Percentiles rank a stretch among this genome's conserved stretches.
These are phyloP conservation scores for Anthoptus insignis DNA, from an alignment of 2,888 invertebrate genomes.

Conservation along the genomic window DNA sequence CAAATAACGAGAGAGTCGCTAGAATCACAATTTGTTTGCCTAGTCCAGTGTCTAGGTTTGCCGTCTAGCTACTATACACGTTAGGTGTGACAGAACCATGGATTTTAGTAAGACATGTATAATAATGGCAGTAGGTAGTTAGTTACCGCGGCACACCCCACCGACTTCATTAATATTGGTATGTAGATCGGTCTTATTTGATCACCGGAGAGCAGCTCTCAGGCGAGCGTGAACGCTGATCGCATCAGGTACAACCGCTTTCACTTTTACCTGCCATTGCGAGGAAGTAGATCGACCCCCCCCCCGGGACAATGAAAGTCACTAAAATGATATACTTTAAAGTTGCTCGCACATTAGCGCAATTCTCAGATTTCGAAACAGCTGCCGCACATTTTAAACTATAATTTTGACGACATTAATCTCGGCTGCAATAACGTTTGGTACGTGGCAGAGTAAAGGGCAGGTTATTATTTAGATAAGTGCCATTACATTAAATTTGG, in stretches of 20 bases:
- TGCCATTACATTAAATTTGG: background rate
- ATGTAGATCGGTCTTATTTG: constrained; percentile 32
- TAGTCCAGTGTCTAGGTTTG: too few species aligned
- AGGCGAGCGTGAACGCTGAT: constrained; percentile 58
- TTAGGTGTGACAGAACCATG: too few species aligned
- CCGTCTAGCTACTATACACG: too few species aligned
- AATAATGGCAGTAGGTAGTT: too few species aligned
- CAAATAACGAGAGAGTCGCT: too few species aligned
- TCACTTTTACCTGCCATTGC: constrained; percentile 81
- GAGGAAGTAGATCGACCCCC: constrained; percentile 60
- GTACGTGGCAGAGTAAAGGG: background rate
- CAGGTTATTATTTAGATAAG: constrained; percentile 13
- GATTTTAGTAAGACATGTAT: too few species aligned
- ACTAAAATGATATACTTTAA: constrained; percentile 62
- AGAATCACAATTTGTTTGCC: too few species aligned
- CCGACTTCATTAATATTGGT: constrained; percentile 2
- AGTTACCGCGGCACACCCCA: background rate
- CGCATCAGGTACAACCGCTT: constrained; percentile 76
- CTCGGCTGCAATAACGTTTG: constrained; percentile 1
- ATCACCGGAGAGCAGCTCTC: constrained; percentile 34
- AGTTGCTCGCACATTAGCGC: constrained; percentile 21
- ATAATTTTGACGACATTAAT: constrained; percentile 13
- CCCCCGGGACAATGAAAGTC: constrained; percentile 78
- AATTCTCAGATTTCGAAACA: constrained; percentile 8
- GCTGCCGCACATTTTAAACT: constrained; percentile 2